Evolutionary conservation across 2,888 invertebrate genomes (phyloP).

Genomic region (Zonitis immaculata): DNA sequence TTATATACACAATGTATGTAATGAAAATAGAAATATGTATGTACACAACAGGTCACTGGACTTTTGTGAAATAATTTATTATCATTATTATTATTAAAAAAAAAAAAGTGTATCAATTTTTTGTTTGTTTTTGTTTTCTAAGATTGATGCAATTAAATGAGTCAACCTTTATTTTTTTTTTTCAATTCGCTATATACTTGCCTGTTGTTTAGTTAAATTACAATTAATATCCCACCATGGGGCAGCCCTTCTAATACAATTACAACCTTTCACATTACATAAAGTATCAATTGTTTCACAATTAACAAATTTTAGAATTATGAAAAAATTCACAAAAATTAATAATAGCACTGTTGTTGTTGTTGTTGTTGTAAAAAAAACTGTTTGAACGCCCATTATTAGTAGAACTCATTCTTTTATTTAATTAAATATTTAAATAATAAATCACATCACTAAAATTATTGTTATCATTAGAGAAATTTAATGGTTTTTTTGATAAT

Average conservation of each 20-base stretch:
- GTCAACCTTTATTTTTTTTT: background rate
- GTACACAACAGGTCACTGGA: background rate
- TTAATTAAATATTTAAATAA: conserved; percentile 5
- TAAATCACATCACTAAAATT: too few relatives aligned
- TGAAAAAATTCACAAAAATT: conserved; percentile 28
- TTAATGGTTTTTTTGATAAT: too few relatives aligned
- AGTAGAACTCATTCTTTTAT: conserved; percentile 28
- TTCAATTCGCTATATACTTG: conserved; percentile 42
- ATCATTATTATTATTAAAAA: background rate
- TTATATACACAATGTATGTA: background rate
- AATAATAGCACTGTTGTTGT: conserved; percentile 28
- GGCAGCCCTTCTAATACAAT: conserved; percentile 55
- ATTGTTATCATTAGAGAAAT: too few relatives aligned
- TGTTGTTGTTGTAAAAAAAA: conserved; percentile 21
- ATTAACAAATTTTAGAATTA: conserved; percentile 21
- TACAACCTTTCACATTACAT: conserved; percentile 58
- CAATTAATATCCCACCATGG: conserved; percentile 63
- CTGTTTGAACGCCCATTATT: conserved; percentile 26
- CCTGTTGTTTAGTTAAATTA: conserved; percentile 57
- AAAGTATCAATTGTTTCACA: conserved; percentile 43
- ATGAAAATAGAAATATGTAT: conserved; percentile 1
- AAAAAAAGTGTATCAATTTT: background rate
- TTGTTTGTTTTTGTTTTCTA: too few relatives aligned
- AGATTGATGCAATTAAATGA: background rate
- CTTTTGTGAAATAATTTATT: conserved; percentile 2